Base-by-base conservation (phyloP, 1,140 invertebrate genomes). In the Diuraphis noxia region DNA sequence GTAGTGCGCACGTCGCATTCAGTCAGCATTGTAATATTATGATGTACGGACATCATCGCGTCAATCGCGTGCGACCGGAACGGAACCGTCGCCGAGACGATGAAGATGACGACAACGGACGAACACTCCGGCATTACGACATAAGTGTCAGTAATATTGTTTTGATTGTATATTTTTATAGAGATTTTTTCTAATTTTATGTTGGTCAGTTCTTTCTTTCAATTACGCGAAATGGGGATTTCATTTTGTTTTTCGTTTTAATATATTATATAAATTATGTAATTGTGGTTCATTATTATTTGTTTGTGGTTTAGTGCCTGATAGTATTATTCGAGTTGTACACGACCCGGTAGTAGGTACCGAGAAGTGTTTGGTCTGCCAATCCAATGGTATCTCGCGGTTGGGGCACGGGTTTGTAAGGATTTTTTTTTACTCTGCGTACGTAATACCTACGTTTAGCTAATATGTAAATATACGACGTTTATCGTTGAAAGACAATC, bases 131-230 rank as follows among this genome's bases (percentile, higher is more conserved):
- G 13, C 56, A 10, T n/a, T 13, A 4, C 30, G 3, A 63, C 30
- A 63, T 63, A 10, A 30, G 25, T 72, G 34, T 30, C 17, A n/a
- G 56, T 72, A 72, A 72, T 6, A 6, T n/a, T 72, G 56, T 72
- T n/a, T n/a, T n/a, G 34, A 63, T n/a, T 72, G 56, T 72, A 72
- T n/a, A 72, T 72, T 72, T 63, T 72, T 72, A 63, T n/a, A 63
- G 52, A 1, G 0, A 30, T 13, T 63, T 56, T 63, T 63, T 63
- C 13, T 17, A 63, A 63, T 10, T 3, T n/a, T 49, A 21, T 49
- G 46, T 49, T 23, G 30, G 30, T 63, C 56, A 63, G 30, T 63
- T 63, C n/a, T n/a, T 10, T 30, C 13, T 13, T n/a, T 63, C 43
- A 46, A 19, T 56, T 30, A 63, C 56, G 25, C 30, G 10, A 34